Evolutionary conservation across 2,113 vertebrate genomes (phyloP), one percentile per base, ranked within the genome.

Genomic region (Malurus alboscapulatus): DNA sequence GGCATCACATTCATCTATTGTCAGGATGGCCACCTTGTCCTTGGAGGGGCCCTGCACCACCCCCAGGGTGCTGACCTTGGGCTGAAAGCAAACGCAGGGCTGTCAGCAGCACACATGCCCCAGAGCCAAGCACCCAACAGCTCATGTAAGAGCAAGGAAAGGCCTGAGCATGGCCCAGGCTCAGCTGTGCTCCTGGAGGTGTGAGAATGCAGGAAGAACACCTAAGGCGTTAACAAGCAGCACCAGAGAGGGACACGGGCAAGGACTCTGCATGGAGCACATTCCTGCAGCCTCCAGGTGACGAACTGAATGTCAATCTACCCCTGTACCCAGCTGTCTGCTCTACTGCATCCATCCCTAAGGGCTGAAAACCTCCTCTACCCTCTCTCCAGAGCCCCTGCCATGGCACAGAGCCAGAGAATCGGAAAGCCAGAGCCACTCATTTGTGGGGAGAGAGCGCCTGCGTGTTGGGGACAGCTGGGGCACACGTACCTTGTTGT

Each of bases 11-110:
- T 99, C 98, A 16, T 99, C 99, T 74, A 99, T 96, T 29, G 98
- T 99, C 95, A 99, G 95, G 92, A 99, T 98, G 6, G 99, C 99
- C 92, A 99, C 98, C 93, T 99, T 99, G 97, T 99, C 99, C 95
- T 99, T 99, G 21, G 99, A 99, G 9, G 99, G 99, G 62, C 99
- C 99, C 96, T 99, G 99, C 30, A 98, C 98, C 78, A 98, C 98
- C 1, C 99, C 99, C 26, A 98, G 97, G 58, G 98, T 92, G 30
- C 98, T 99, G 92, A 98, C 98, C 96, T 98, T 99, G 58, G 99
- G 99, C 99, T 99, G 94, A 65, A 93, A 96, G 54, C 67, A 79
- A 94, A 89, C 1, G 10, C 51, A 72, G 15, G 44, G n/a, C 1
- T 2, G 2, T 90, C n/a, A 94, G 68, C 16, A 79, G 68, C 7